phyloP scores from a whole-genome alignment of 2,888 invertebrate species.

The Napeogenes inachia region DNA sequence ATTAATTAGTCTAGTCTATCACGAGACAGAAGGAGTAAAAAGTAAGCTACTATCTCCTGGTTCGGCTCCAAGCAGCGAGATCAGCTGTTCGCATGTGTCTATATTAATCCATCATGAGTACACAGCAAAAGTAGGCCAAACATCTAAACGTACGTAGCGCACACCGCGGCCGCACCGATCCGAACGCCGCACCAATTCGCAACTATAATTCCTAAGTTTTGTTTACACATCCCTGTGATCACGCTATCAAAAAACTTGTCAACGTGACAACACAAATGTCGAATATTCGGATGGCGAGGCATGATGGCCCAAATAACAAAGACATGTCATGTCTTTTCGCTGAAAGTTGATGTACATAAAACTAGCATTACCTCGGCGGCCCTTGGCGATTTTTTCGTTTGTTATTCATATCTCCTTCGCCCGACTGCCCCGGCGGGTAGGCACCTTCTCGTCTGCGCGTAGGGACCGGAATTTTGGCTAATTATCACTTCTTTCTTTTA shows the following conservation, averaged over 20 bases:
- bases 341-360: conserved; percentile 53
- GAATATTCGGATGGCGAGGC: conserved; percentile 53
- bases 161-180: conserved; percentile 51
- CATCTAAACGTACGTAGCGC: conserved; percentile 56
- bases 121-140: conserved; percentile 72
- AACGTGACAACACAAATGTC: conserved; percentile 50
- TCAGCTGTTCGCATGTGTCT: conserved; percentile 73
- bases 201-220: conserved; percentile 46
- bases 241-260: conserved; percentile 51
- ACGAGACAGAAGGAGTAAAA: conserved; percentile 34
- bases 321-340: conserved; percentile 61
- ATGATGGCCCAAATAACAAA: conserved; percentile 64
- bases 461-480: conserved; percentile 90
- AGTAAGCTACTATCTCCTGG: conserved; percentile 23
- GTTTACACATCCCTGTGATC: conserved; percentile 62
- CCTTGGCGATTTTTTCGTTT: conserved; percentile 91
- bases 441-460: conserved; percentile 88
- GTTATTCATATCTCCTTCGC: conserved; percentile 84
- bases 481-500: conserved; percentile 76
- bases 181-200: conserved; percentile 44
- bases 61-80: conserved; percentile 54
- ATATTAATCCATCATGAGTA: conserved; percentile 69
- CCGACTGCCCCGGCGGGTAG: conserved; percentile 83
- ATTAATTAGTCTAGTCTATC: conserved; percentile 4
- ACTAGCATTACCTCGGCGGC: conserved; percentile 80